A percentile compares a stretch with the other conserved stretches of the same genome.
Conservation (phyloP, 1,140 invertebrate genomes). For the Lepeophtheirus salmonis region DNA sequence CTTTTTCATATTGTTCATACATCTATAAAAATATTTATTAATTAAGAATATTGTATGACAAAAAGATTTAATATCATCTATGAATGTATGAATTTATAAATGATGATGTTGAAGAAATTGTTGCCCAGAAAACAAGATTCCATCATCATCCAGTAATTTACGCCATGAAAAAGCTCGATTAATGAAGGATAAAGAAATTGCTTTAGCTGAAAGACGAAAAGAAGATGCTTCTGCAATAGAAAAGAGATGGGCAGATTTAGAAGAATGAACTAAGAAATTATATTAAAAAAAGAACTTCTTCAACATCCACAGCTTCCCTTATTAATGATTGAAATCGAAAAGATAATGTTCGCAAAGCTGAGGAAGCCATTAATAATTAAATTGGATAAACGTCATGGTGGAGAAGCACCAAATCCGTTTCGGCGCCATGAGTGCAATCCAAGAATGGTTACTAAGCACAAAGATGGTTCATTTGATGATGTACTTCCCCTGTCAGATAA, state of each 20-base stretch:
- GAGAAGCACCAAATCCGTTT: slow-evolving; percentile 33
- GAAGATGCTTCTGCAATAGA: too few relatives aligned
- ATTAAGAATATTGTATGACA: too few relatives aligned
- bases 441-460: slow-evolving; percentile 27
- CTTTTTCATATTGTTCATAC: too few relatives aligned
- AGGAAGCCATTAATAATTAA: slow-evolving; percentile 57
- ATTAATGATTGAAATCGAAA: slow-evolving; percentile 89
- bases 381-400: neutral
- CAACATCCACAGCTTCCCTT: slow-evolving; percentile 83
- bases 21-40: too few relatives aligned
- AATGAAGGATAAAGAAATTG: slow-evolving; percentile 68
- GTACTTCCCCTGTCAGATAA: neutral
- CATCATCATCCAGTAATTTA: slow-evolving; percentile 83
- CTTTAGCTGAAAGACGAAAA: slow-evolving; percentile 46
- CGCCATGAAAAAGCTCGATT: slow-evolving; percentile 82
- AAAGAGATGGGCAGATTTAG: slow-evolving; percentile 40
- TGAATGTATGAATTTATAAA: slow-evolving; percentile 84
- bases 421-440: slow-evolving; percentile 32
- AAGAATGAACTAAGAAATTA: slow-evolving; percentile 71
- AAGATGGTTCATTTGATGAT: too few relatives aligned
- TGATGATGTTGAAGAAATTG: slow-evolving; percentile 56
- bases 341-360: slow-evolving; percentile 75
- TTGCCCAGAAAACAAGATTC: slow-evolving; percentile 79
- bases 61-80: too few relatives aligned
- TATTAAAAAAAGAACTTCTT: slow-evolving; percentile 71